Evolutionary conservation across 2,113 vertebrate species (phyloP).

Genomic region (Prunella himalayana): DNA sequence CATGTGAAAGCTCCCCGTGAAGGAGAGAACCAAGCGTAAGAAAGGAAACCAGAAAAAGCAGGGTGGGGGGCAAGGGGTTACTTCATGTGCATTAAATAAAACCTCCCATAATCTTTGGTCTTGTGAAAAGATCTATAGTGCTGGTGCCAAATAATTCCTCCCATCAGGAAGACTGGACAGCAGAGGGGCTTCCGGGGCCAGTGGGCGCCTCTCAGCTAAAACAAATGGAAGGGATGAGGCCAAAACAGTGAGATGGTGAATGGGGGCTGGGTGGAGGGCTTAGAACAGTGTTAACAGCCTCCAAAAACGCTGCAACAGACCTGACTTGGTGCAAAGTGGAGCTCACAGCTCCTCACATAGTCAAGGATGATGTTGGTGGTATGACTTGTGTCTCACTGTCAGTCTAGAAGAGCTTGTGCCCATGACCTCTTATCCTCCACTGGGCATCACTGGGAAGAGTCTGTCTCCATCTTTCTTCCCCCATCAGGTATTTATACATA

Average conservation of each 20-base stretch:
- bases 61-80: neutral
- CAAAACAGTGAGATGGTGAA: neutral
- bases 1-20: neutral
- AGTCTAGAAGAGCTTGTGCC: neutral
- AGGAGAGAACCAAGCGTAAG: neutral
- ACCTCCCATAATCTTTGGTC: neutral
- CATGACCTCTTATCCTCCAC: neutral
- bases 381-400: neutral
- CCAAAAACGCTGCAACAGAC: neutral
- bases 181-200: neutral
- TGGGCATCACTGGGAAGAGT: neutral
- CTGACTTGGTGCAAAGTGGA: neutral
- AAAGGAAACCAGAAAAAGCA: conserved; percentile 20
- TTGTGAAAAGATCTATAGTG: neutral
- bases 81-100: conserved; percentile 25
- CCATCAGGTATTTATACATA: neutral
- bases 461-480: neutral
- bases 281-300: neutral
- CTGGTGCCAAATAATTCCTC: neutral
- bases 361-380: accelerated
- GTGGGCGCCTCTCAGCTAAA: neutral
- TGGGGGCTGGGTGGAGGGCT: neutral
- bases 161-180: neutral
- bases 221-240: neutral
- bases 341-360: neutral